Base-by-base conservation (phyloP, 1,140 invertebrate species). In the Acromyrmex heyeri region DNA sequence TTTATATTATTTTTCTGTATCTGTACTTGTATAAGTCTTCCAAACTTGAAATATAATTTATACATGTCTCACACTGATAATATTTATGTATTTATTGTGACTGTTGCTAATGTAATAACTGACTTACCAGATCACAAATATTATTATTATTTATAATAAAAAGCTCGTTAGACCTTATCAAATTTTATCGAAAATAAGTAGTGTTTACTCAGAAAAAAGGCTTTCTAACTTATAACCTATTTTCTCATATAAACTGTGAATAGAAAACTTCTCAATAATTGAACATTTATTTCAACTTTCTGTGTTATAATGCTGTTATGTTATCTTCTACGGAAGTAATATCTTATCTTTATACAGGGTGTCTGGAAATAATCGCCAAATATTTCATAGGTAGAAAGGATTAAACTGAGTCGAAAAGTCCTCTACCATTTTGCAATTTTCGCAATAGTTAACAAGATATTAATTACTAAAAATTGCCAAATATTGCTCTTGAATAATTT, bases 281-380 rank as follows among this genome's bases (percentile, higher is more conserved):
- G 1, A n/a, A 50, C 6, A 48, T 50, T 69, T 48, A 69, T 48
- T 48, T 50, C 65, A 24, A 48, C 1, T 24, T 44, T 2, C 7
- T 73, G 34, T 57, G 5, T 6, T 82, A n/a, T 34, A 61, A 48
- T 30, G 16, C 34, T 55, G 1, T 21, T 7, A 16, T 69, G 4
- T 69, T 90, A 34, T 69, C 67, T 86, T 76, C 61, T 65, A 18
- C 8, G 38, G 50, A 87, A 72, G 53, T 75, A 86, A 50, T 91
- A 90, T 90, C 90, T 91, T 90, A 91, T 90, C 88, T 82, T 30
- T 79, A 53, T 55, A 30, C 24, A 24, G 1, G 24, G 24, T 24
- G 24, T 24, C 24, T 24, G 24, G 24, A 24, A 24, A 24, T 24
- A 24, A 24, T 24, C 1, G 24, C 24, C 0, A 24, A 24, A 24